A percentile compares a stretch with the other conserved stretches of the same genome.
phyloP scores from a whole-genome alignment of 2,797 vertebrate genomes.

The Sternarchorhynchus goeldii region DNA sequence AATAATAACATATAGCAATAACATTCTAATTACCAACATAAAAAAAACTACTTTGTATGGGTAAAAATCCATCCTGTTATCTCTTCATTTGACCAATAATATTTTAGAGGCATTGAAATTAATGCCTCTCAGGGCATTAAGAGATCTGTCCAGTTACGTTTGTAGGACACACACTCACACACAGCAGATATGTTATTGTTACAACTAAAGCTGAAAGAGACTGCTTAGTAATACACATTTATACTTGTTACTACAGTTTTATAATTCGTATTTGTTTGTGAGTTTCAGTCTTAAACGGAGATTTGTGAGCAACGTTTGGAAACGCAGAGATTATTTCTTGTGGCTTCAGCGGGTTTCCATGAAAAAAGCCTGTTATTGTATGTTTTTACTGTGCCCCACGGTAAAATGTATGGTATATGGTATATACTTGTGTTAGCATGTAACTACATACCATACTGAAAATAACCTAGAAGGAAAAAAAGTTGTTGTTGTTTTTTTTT shows the following conservation, averaged over 20 bases:
- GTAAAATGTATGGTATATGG: too few species aligned
- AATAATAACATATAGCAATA: background rate
- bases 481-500: background rate
- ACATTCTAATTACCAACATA: background rate
- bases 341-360: constrained; percentile 54
- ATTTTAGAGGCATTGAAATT: constrained; percentile 3
- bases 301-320: constrained; percentile 22
- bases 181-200: constrained; percentile 4
- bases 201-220: constrained; percentile 45
- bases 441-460: constrained; percentile 23
- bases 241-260: constrained; percentile 41
- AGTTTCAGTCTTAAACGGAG: constrained; percentile 47
- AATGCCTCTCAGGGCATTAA: background rate
- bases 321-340: constrained; percentile 52
- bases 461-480: background rate
- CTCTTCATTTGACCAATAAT: background rate
- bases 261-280: constrained; percentile 26
- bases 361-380: constrained; percentile 48
- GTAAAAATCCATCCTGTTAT: constrained; percentile 23
- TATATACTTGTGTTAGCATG: too few species aligned
- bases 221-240: constrained; percentile 53
- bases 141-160: background rate
- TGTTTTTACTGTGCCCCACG: too few species aligned
- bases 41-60: background rate
- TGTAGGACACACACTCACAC: constrained; percentile 1